Percentiles rank a stretch among this genome's conserved stretches.
phyloP scores from a whole-genome alignment of 2,888 invertebrate species.

The Cantharis lateralis region DNA sequence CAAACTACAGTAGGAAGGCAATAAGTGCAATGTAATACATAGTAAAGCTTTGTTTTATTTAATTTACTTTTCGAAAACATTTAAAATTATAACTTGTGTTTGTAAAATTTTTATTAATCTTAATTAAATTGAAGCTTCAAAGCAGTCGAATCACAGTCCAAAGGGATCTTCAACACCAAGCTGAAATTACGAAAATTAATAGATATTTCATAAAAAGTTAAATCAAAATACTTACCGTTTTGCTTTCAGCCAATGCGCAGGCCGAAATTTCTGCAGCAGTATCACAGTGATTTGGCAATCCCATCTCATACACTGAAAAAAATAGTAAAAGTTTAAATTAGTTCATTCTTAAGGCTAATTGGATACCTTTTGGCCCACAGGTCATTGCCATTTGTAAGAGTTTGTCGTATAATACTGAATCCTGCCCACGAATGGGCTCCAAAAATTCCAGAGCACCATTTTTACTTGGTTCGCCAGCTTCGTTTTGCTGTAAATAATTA shows the following conservation, averaged over 20 bases:
- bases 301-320: background rate
- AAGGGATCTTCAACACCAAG: slow-evolving; percentile 14
- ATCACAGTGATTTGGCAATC: slow-evolving; percentile 15
- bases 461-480: slow-evolving; percentile 23
- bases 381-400: slow-evolving; percentile 52
- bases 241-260: slow-evolving; percentile 12
- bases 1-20: no score
- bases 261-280: slow-evolving; percentile 7
- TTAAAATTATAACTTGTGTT: background rate
- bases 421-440: slow-evolving; percentile 50
- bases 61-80: no score
- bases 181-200: background rate
- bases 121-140: background rate
- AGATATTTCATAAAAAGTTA: no score
- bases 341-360: background rate
- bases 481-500: slow-evolving; percentile 21
- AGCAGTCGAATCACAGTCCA: background rate
- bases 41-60: no score
- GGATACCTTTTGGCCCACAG: slow-evolving; percentile 52
- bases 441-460: slow-evolving; percentile 48
- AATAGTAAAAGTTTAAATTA: background rate
- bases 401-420: slow-evolving; percentile 48
- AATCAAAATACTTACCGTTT: background rate
- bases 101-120: background rate
- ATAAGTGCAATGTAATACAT: no score